Conservation (phyloP, 2,888 invertebrate species). For the Lamproptera curius region DNA sequence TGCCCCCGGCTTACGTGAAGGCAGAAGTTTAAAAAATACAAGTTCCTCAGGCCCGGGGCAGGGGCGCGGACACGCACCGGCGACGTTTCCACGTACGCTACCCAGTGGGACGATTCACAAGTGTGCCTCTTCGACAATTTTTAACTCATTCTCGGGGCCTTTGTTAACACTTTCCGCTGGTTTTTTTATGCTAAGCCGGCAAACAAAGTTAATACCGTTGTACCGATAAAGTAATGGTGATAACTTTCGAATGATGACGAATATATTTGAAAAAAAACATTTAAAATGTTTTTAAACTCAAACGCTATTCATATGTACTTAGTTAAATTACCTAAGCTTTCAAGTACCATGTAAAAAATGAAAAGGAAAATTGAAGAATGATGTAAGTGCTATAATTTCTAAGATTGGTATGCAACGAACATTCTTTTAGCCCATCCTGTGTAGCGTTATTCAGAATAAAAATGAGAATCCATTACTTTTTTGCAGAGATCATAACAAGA, state of each 20-base stretch:
- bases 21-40: constrained; percentile 77
- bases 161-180: constrained; percentile 1
- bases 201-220: no score
- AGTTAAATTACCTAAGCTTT: no score
- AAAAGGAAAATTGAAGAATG: not conserved
- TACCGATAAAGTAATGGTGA: not conserved
- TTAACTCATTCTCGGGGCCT: constrained; percentile 23
- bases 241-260: no score
- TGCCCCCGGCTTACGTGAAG: constrained; percentile 62
- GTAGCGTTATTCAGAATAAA: constrained; percentile 59
- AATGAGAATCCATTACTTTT: constrained; percentile 66
- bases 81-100: constrained; percentile 50
- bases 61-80: constrained; percentile 33
- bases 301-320: no score
- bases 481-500: constrained; percentile 59
- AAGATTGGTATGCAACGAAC: constrained; percentile 51
- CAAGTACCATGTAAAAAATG: not conserved
- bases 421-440: constrained; percentile 47
- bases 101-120: constrained; percentile 33
- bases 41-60: constrained; percentile 50
- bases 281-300: no score
- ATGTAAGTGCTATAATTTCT: constrained; percentile 23
- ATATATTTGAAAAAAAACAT: no score
- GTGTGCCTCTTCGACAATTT: constrained; percentile 27
- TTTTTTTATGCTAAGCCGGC: no score